Percentiles rank a stretch among this genome's conserved stretches.
These are phyloP conservation scores for Conus betulinus DNA, from an alignment of 1,140 invertebrate genomes.

Conservation along the genomic window DNA sequence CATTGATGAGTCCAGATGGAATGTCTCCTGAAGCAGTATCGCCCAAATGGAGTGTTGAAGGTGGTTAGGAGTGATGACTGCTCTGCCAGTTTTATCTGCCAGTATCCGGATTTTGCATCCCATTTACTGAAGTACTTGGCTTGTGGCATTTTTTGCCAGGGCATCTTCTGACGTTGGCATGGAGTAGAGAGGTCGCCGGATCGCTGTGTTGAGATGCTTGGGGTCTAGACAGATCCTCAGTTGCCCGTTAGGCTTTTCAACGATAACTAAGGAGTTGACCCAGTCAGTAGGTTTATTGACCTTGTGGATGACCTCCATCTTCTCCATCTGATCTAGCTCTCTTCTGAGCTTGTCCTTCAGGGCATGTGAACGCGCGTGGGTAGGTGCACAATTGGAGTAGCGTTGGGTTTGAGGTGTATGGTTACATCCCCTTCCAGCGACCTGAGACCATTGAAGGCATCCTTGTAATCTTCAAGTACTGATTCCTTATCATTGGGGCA, in stretches of 20 bases:
- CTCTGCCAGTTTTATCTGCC: conserved; percentile 72
- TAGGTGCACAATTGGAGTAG: background rate
- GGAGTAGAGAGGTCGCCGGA: background rate
- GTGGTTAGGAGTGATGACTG: conserved; percentile 59
- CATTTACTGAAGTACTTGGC: conserved; percentile 45
- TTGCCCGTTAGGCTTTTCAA: conserved; percentile 4
- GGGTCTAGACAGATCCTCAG: conserved; percentile 23
- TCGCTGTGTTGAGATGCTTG: background rate
- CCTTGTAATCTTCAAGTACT: too few relatives aligned
- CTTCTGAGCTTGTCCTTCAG: background rate
- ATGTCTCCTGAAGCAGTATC: conserved; percentile 68
- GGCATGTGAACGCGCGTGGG: background rate
- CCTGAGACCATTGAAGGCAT: too few relatives aligned
- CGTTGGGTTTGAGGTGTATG: background rate
- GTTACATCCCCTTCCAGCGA: background rate
- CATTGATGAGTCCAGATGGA: conserved; percentile 68
- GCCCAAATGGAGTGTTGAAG: conserved; percentile 68
- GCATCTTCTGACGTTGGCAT: conserved; percentile 3
- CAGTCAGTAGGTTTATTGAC: conserved; percentile 3
- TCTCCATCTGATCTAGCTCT: background rate
- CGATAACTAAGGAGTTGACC: background rate
- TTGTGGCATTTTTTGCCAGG: background rate
- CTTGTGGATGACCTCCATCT: background rate
- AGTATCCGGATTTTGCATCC: conserved; percentile 51
- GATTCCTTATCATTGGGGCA: too few relatives aligned